Evolutionary conservation across 2,113 vertebrate genomes (phyloP), one percentile per base, ranked within the genome.

Genomic region (Anguilla japonica): DNA sequence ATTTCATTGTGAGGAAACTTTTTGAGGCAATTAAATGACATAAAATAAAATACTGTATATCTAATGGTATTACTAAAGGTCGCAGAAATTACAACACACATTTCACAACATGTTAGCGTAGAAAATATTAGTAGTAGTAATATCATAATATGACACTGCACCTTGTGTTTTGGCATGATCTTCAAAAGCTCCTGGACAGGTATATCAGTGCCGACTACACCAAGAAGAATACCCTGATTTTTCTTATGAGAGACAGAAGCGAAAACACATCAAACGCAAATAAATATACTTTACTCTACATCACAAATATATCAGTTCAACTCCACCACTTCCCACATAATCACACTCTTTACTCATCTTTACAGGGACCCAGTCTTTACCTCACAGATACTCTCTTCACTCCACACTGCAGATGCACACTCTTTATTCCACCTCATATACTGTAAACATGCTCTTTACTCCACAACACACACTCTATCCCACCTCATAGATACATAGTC

Each of bases 141-240:
- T 67, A 67, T 26, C 2, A 29, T 75, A n/a, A 75, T n/a, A 29
- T 29, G 22, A 34, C 1, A 2, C 9, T 34, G 93, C 96, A 99
- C 98, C 98, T 99, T 98, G 93, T 99, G 98, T 93, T 99, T 99
- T 88, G 98, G 98, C 92, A 99, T 98, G 50, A 98, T 96, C 93
- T 99, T 99, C 94, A 99, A 95, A 90, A 99, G 97, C 92, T 99
- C 98, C 92, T 98, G 98, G 89, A 99, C 97, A 88, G 98, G 98
- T 92, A 99, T 98, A 91, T 99, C 98, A 91, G 98, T 99, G 91
- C 98, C 98, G n/a, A 97, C 98, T 40, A 99, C 98, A 88, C 98
- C 98, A 91, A 99, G 95, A 86, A 99, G 97, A 95, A 99, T 98
- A 87, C 98, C 98, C 94, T 98, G 97, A 39, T 98, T 98, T 91